Base-by-base conservation (phyloP, 2,888 invertebrate genomes). In the Hyposoter didymator region DNA sequence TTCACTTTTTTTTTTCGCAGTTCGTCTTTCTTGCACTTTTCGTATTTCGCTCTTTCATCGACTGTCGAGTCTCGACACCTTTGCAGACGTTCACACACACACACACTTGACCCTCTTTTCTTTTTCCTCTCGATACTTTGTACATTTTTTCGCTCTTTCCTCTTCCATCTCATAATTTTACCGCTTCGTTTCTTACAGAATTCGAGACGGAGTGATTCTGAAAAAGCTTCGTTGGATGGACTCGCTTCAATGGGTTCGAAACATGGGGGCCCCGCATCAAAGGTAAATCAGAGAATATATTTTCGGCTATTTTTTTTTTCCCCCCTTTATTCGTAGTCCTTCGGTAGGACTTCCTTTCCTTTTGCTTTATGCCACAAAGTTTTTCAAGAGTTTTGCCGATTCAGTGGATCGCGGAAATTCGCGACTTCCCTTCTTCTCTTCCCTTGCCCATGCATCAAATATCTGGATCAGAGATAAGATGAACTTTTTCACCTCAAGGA, bases 231-330 rank as follows among this genome's bases (percentile, higher is more conserved):
- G 69, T 86, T 87, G 73, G 82, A 89, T 84, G 49, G n/a, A 45
- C 87, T 89, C 82, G 84, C 89, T 89, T 90, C 90, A 90, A 91
- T 88, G 88, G 88, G 89, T 88, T 45, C 45, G 80, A 49, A 73
- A 78, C 76, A 85, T 80, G 85, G 85, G 78, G 85, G 87, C 78
- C 84, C 75, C 83, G 89, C 87, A 83, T 88, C 87, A 87, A 90
- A 91, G 90, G 90, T 91, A 90, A 90, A 89, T 90, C 88, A 86
- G 88, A 87, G 79, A 87, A 52, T 80, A 64, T 76, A 52, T 39
- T 59, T 28, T 79, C 86, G 75, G 87, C 79, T 45, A 69, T 76
- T 76, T 66, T 49, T 35, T 35, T 52, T 62, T 49, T 62, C 47
- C 0, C 39, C 2, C 22, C 17, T 70, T 55, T 45, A 45, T 28